A percentile compares a stretch with the other conserved stretches of the same genome.
phyloP scores from a whole-genome alignment of 1,140 invertebrate species.

The Oreohelix idahoensis region DNA sequence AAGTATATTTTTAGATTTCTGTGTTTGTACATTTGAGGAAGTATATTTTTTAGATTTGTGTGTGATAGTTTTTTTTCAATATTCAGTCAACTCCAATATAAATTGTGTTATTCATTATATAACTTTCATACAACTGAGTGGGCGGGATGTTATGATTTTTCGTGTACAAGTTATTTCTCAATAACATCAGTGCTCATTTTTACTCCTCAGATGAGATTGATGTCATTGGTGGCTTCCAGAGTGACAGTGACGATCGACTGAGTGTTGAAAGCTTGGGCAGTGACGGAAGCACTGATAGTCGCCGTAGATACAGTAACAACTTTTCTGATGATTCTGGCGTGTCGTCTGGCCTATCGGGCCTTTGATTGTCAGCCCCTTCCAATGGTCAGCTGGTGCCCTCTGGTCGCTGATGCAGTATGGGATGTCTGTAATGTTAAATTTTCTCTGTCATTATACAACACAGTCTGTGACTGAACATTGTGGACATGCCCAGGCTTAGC shows the following conservation, averaged over 20 bases:
- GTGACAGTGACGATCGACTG: slow-evolving; percentile 83
- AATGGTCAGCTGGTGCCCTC: too few relatives aligned
- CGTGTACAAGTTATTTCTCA: too few relatives aligned
- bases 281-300: slow-evolving; percentile 52
- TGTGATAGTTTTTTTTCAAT: too few relatives aligned
- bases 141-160: too few relatives aligned
- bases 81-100: too few relatives aligned
- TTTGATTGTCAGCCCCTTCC: slow-evolving; percentile 18
- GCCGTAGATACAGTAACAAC: slow-evolving; percentile 40
- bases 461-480: neutral
- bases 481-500: neutral
- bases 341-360: slow-evolving; percentile 8
- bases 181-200: too few relatives aligned
- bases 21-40: too few relatives aligned
- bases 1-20: too few relatives aligned
- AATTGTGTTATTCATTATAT: too few relatives aligned
- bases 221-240: slow-evolving; percentile 88
- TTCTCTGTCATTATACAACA: neutral
- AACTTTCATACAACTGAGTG: too few relatives aligned
- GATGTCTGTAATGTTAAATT: slow-evolving; percentile 14
- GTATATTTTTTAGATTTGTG: too few relatives aligned
- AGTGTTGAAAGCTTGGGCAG: slow-evolving; percentile 57
- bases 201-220: slow-evolving; percentile 87
- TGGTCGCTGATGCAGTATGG: neutral
- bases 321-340: slow-evolving; percentile 37